Evolutionary conservation across 1,140 invertebrate species (phyloP).

Genomic region (Chrysopa pallens): DNA sequence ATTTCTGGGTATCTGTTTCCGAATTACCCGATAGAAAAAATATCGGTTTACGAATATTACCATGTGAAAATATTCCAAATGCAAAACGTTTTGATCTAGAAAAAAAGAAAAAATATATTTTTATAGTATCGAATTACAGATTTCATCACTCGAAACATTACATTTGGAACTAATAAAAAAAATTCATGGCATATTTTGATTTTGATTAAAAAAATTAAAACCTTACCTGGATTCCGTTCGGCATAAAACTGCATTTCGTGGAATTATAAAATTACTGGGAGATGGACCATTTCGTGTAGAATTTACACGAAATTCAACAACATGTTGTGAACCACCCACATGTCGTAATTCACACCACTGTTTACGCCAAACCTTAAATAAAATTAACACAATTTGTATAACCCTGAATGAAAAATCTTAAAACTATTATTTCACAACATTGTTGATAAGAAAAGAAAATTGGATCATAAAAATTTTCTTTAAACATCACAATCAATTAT

Average conservation of each 20-base stretch:
- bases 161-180: no score
- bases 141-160: background rate
- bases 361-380: conserved; percentile 15
- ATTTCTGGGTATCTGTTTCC: conserved; percentile 32
- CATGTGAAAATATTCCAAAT: conserved; percentile 28
- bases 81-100: conserved; percentile 27
- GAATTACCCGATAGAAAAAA: conserved; percentile 28
- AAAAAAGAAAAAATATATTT: conserved; percentile 1
- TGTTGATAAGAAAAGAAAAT: conserved; percentile 3
- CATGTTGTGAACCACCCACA: conserved; percentile 14
- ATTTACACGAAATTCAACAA: conserved; percentile 15
- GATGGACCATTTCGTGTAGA: conserved; percentile 12
- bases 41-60: conserved; percentile 26
- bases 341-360: conserved; percentile 19
- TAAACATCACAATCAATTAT: no score
- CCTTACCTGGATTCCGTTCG: conserved; percentile 28
- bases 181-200: no score
- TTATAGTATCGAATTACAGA: no score
- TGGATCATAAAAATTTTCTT: background rate
- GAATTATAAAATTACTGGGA: conserved; percentile 17
- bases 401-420: no score
- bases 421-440: background rate
- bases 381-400: background rate
- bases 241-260: conserved; percentile 23
- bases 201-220: background rate